phyloP scores from a whole-genome alignment of 1,140 invertebrate species.

The Drosophila fuyamai region DNA sequence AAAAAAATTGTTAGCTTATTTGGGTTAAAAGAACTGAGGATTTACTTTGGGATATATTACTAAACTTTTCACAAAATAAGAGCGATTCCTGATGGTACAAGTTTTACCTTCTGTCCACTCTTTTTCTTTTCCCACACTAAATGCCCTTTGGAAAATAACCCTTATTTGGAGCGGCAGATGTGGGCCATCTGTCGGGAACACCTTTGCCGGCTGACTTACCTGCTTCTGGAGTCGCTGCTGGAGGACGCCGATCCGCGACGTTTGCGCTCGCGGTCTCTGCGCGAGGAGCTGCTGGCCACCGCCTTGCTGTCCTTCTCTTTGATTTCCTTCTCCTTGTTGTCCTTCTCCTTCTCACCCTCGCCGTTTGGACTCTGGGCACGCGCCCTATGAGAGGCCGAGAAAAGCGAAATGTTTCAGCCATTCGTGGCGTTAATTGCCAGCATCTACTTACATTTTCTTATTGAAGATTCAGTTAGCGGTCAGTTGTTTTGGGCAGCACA shows the following conservation, averaged over 20 bases:
- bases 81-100: too few relatives aligned
- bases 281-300: constrained; percentile 65
- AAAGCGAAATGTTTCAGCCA: constrained; percentile 20
- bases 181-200: background rate
- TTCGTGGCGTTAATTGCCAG: background rate
- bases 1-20: too few relatives aligned
- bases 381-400: constrained; percentile 46
- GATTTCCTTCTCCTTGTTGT: constrained; percentile 71
- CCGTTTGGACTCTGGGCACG: constrained; percentile 73
- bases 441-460: constrained; percentile 36
- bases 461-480: background rate
- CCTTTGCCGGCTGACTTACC: constrained; percentile 84
- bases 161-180: constrained; percentile 3
- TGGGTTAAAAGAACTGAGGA: too few relatives aligned
- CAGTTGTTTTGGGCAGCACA: background rate
- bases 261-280: constrained; percentile 80
- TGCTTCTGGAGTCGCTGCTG: constrained; percentile 91
- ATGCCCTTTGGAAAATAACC: background rate
- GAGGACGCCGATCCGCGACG: constrained; percentile 88
- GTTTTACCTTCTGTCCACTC: too few relatives aligned
- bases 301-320: constrained; percentile 75
- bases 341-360: constrained; percentile 74
- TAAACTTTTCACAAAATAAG: too few relatives aligned
- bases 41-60: too few relatives aligned
- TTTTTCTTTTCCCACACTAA: background rate